These are phyloP conservation scores for Druon quercuslanigerum DNA, from an alignment of 1,140 invertebrate genomes.

Conservation along the genomic window DNA sequence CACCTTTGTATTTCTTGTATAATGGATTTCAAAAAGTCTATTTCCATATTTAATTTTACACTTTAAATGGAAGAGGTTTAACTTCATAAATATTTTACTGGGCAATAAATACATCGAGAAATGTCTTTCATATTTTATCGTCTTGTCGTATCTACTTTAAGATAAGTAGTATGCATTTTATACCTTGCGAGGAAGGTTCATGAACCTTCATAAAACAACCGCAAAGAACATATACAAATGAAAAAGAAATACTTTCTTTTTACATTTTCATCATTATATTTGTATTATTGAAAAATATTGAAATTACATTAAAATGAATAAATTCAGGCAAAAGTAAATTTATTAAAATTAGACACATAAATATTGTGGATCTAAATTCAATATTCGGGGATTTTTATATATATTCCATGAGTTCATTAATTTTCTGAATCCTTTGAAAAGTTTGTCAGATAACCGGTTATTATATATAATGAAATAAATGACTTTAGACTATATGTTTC, in stretches of 20 bases:
- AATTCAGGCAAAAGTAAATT: background rate
- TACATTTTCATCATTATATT: too few relatives aligned
- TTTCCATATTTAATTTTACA: background rate
- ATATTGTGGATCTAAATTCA: background rate
- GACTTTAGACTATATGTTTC: constrained; percentile 25
- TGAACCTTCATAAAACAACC: too few relatives aligned
- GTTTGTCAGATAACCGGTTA: constrained; percentile 28
- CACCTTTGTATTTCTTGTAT: background rate
- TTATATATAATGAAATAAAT: constrained; percentile 27
- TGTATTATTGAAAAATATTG: too few relatives aligned
- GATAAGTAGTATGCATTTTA: too few relatives aligned
- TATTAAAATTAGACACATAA: background rate
- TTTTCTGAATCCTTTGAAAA: constrained; percentile 25
- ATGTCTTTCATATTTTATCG: too few relatives aligned
- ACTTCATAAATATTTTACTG: too few relatives aligned
- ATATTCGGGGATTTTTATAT: background rate
- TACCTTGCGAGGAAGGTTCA: too few relatives aligned
- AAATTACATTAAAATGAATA: background rate
- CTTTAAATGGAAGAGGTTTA: background rate
- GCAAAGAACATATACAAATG: too few relatives aligned
- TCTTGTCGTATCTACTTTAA: too few relatives aligned
- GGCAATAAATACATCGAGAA: too few relatives aligned
- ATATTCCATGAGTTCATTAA: constrained; percentile 12
- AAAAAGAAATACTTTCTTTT: too few relatives aligned
- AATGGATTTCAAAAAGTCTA: background rate